Evolutionary conservation across 1,140 invertebrate genomes (phyloP), one percentile per base, ranked within the genome.

Genomic region (Andrena cerasifolii): DNA sequence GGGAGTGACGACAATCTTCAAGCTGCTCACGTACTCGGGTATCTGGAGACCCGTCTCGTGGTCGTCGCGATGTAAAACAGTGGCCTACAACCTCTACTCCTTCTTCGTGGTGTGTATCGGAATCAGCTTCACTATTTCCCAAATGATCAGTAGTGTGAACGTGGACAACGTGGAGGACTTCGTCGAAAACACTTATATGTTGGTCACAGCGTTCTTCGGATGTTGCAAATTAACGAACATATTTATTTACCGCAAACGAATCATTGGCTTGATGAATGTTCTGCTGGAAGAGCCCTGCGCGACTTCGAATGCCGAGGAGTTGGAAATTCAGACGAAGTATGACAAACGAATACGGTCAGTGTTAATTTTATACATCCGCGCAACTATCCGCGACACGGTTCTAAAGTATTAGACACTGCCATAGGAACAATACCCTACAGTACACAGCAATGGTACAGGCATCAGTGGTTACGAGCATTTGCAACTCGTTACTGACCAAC

Each of bases 101-200:
- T 1, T 43, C 10, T 58, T 77, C 14, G 0, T 77, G 8, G 49
- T 77, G 24, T 58, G 28, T 1, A 6, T 62, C 14, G 5, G 24
- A 24, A 36, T 28, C 36, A 1, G 18, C 18, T 68, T 75, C 43
- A 43, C 14, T 6, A 7, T 68, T n/a, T 62, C 78, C 4, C 62
- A 68, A 62, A 0, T 54, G 7, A 66, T 75, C 10, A 59, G 59
- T n/a, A n/a, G 54, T 1, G 68, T 4, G 6, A 28, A 0, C 78
- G 75, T 77, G 3, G 31, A 78, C 12, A 78, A 79, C 54, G 26
- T 78, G 0, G 73, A 84, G 0, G 61, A 76, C 0, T 77, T 86
- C 1, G 76, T 80, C 0, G 79, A 84, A 28, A 87, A 78, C 66
- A 76, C 82, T 10, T 86, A 79, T 33, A 78, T 86, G 18, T 62